phyloP scores from a whole-genome alignment of 2,888 invertebrate species.

The Laspeyria flexula region DNA sequence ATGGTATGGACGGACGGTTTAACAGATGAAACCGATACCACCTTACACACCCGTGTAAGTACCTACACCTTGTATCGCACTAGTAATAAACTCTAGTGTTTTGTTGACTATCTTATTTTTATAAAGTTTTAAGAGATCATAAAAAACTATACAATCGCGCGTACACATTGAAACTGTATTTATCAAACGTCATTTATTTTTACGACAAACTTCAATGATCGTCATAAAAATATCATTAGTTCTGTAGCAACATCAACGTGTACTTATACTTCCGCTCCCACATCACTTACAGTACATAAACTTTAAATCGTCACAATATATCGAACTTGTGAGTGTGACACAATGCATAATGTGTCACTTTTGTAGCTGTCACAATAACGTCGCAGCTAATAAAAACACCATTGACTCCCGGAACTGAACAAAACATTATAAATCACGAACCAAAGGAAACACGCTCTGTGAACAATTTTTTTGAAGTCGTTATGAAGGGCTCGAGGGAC shows the following conservation, averaged over 20 bases:
- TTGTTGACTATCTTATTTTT: slow-evolving; percentile 36
- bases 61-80: slow-evolving; percentile 10
- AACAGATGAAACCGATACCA: slow-evolving; percentile 37
- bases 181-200: no score
- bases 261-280: slow-evolving; percentile 22
- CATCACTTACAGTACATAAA: slow-evolving; percentile 7
- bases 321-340: slow-evolving; percentile 35
- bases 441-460: slow-evolving; percentile 43
- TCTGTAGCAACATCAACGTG: neutral
- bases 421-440: slow-evolving; percentile 69
- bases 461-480: slow-evolving; percentile 43
- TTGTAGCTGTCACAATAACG: slow-evolving; percentile 62
- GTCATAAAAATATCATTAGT: neutral
- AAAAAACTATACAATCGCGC: slow-evolving; percentile 8
- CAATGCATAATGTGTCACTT: slow-evolving; percentile 53
- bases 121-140: slow-evolving; percentile 24
- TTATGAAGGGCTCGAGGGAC: slow-evolving; percentile 40
- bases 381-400: slow-evolving; percentile 68
- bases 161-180: no score
- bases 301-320: slow-evolving; percentile 23
- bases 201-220: neutral
- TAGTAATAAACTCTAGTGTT: slow-evolving; percentile 16
- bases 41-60: neutral
- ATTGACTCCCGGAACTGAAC: slow-evolving; percentile 73
- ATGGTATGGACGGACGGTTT: slow-evolving; percentile 31